Base-by-base conservation (phyloP, 1,140 invertebrate species). In the Nebria ingens region DNA sequence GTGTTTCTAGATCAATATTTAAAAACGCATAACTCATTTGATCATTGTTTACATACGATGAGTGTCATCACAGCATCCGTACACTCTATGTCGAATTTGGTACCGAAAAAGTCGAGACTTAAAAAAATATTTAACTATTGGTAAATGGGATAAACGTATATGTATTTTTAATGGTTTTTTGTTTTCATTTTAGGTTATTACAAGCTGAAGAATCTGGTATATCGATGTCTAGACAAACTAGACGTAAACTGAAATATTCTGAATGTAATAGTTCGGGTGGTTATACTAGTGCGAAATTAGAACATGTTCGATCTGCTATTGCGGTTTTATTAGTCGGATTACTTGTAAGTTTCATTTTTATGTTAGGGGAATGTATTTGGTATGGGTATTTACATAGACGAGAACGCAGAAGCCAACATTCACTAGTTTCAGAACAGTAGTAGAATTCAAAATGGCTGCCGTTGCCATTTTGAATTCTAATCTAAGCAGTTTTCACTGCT, bases 251-350 rank as follows among this genome's bases (percentile, higher is more conserved):
- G 49, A 11, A n/a, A 21, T 21, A 51, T 22, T 22, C 40, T 23
- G 3, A 57, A n/a, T 25, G 21, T 29, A 56, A 20, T 40, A 53
- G 38, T 19, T 53, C 6, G n/a, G 52, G 59, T 11, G 53, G 57
- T 13, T 65, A 64, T 54, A 64, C 61, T 1, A 65, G 59, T 56
- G 62, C 64, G 11, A 57, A 57, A 9, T 34, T 59, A 25, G 61
- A 63, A 58, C 61, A 65, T 54, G 62, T 65, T 13, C 53, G 56
- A 22, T 65, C 64, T 1, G 62, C 62, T 25, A 57, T 62, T 29
- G 49, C 59, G 2, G 22, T 65, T 2, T 58, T 64, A 25, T 42
- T 60, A 15, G 56, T 23, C n/a, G 64, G 62, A 23, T 13, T 56
- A 9, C 19, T 29, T 25, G 21, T 53, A 38, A 13, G 53, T 19